phyloP scores from a whole-genome alignment of 2,113 vertebrate species.

The Myiozetetes cayanensis region DNA sequence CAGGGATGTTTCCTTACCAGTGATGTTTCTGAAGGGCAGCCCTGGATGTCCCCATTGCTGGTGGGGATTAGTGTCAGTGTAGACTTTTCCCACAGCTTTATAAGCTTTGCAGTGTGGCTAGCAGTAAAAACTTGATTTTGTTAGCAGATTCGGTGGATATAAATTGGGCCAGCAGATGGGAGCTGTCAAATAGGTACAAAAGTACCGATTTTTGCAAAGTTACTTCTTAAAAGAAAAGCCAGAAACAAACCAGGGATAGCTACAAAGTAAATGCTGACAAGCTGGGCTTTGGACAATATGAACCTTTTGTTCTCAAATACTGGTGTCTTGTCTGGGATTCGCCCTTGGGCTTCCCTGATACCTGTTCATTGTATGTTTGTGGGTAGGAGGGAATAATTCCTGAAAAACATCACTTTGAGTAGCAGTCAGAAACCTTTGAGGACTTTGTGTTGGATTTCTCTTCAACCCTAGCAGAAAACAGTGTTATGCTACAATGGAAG shows the following conservation, averaged over 20 bases:
- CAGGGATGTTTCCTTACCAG: neutral
- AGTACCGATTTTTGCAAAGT: neutral
- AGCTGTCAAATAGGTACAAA: neutral
- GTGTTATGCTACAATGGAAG: neutral
- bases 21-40: neutral
- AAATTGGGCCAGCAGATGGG: constrained; percentile 6
- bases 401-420: neutral
- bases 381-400: neutral
- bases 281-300: neutral
- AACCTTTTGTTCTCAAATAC: neutral
- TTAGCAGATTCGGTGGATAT: neutral
- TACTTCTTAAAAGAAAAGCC: neutral
- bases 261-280: neutral
- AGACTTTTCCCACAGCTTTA: neutral
- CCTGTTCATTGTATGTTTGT: neutral
- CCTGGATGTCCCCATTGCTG: neutral
- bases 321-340: neutral
- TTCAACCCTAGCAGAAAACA: neutral
- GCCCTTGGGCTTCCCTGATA: neutral
- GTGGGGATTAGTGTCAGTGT: fast-evolving
- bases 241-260: neutral
- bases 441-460: neutral
- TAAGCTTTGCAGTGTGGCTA: neutral
- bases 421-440: neutral
- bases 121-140: neutral